Evolutionary conservation across 2,797 vertebrate genomes (phyloP).

Genomic region (Rhinatrema bivittatum): DNA sequence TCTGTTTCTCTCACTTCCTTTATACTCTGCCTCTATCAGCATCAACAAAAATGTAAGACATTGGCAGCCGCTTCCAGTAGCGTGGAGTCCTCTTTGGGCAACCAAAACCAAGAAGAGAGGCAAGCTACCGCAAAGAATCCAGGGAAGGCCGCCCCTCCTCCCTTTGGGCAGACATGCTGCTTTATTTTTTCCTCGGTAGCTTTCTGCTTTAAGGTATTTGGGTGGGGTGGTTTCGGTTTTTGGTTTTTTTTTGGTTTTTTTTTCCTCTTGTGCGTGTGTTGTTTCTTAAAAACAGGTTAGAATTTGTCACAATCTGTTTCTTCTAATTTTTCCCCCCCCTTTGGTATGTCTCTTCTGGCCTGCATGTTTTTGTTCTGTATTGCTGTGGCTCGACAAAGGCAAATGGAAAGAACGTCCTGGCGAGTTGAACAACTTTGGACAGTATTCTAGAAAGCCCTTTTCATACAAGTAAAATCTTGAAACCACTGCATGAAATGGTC

Average conservation of each 20-base stretch:
- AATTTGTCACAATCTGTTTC: conserved; percentile 24
- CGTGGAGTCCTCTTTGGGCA: conserved; percentile 27
- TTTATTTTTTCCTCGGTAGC: conserved; percentile 20
- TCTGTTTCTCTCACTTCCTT: conserved; percentile 40
- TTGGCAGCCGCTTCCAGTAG: conserved; percentile 20
- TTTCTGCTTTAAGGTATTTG: too few species aligned
- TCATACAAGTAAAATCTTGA: conserved; percentile 14
- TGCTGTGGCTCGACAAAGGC: conserved; percentile 51
- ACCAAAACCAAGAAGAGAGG: too few species aligned
- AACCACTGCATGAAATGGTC: conserved; percentile 27
- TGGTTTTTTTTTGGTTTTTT: too few species aligned
- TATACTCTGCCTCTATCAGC: conserved; percentile 20
- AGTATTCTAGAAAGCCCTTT: conserved; percentile 14
- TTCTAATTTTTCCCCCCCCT: conserved; percentile 40
- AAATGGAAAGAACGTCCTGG: conserved; percentile 34
- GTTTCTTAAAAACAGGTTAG: too few species aligned
- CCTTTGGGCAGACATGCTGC: conserved; percentile 41
- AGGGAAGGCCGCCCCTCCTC: too few species aligned
- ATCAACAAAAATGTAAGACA: too few species aligned
- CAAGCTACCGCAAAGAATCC: too few species aligned
- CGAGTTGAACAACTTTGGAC: conserved; percentile 9
- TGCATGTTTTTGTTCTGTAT: conserved; percentile 60
- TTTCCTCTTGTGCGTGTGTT: too few species aligned
- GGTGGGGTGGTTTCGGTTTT: too few species aligned
- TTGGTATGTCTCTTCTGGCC: conserved; percentile 47